Percentiles rank a stretch among this genome's conserved stretches.
These are phyloP conservation scores for Cnemophilus loriae DNA, from an alignment of 2,113 vertebrate species.

Conservation along the genomic window DNA sequence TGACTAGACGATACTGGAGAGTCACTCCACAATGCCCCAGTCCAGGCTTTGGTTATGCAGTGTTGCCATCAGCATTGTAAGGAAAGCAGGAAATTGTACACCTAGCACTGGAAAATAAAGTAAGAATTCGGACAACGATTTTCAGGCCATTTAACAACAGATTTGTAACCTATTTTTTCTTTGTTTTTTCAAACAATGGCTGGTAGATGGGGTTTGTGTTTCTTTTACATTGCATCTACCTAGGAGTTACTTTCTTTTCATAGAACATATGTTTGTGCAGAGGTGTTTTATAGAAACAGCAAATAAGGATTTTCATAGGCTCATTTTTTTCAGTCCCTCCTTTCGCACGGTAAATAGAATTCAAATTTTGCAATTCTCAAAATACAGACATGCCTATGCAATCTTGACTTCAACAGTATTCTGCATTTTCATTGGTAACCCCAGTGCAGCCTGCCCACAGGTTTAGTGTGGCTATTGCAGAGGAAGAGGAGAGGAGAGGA, in stretches of 20 bases:
- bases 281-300: background rate
- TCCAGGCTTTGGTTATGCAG: background rate
- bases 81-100: background rate
- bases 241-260: background rate
- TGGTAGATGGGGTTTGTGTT: background rate
- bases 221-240: background rate
- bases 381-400: constrained; percentile 13
- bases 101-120: background rate
- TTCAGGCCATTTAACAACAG: background rate
- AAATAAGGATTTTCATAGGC: background rate
- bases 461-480: constrained; percentile 39
- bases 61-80: background rate
- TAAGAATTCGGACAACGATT: background rate
- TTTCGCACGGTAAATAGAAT: background rate
- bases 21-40: background rate
- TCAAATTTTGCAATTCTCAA: constrained; percentile 23
- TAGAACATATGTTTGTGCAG: background rate
- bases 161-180: background rate
- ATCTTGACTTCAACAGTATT: constrained; percentile 61
- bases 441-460: constrained; percentile 3
- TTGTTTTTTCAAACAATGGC: background rate
- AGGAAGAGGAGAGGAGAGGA: constrained; percentile 54
- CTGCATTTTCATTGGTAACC: constrained; percentile 68
- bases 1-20: background rate
- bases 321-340: background rate